Evolutionary conservation across 2,797 vertebrate species (phyloP).

Genomic region (Potorous gilbertii): DNA sequence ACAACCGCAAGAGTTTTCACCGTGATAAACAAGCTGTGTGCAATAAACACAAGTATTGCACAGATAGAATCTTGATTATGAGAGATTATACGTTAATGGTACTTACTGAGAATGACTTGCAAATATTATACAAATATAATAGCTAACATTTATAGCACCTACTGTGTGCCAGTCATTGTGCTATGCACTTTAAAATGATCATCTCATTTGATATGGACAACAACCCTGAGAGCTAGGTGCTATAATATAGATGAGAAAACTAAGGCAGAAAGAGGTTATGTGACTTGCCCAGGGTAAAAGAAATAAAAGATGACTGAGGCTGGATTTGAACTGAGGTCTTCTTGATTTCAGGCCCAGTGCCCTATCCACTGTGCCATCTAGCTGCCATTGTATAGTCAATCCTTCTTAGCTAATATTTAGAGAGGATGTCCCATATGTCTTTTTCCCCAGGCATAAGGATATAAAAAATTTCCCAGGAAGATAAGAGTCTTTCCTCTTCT

Average conservation of each 20-base stretch:
- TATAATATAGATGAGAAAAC: no score
- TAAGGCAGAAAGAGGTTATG: no score
- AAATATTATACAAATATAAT: neutral
- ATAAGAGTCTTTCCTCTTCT: neutral
- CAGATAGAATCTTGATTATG: neutral
- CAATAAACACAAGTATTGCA: neutral
- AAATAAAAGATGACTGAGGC: no score
- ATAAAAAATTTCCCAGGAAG: neutral
- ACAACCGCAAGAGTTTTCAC: neutral
- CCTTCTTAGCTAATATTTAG: neutral
- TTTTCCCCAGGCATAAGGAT: neutral
- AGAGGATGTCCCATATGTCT: neutral
- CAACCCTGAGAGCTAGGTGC: neutral
- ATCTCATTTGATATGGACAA: neutral
- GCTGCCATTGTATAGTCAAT: neutral
- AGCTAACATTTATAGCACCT: neutral
- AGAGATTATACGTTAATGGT: neutral
- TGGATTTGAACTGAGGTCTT: no score
- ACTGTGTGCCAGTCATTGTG: neutral
- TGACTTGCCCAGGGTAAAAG: no score
- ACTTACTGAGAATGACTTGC: neutral
- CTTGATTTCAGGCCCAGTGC: neutral
- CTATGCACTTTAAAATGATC: neutral
- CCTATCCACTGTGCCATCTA: neutral
- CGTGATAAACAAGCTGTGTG: neutral